Conservation (phyloP, 2,797 vertebrate genomes). For the Onychomys arenicola region DNA sequence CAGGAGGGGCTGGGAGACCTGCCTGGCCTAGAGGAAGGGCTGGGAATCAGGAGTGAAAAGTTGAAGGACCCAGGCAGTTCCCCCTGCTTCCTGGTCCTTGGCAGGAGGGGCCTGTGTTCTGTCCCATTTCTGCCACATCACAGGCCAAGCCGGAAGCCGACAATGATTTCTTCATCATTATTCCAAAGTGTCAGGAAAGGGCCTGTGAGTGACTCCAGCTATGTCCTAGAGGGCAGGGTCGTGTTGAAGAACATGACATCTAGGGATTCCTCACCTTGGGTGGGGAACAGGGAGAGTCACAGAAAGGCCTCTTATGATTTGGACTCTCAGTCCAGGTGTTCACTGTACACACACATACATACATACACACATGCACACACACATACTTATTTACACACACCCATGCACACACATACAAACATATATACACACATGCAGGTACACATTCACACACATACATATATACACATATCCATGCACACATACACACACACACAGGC, state of each 20-base stretch:
- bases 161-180: neutral
- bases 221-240: neutral
- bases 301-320: neutral
- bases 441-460: no score
- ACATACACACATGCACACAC: neutral
- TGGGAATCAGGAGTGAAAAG: fast-evolving
- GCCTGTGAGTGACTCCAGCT: no score
- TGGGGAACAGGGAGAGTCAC: fast-evolving
- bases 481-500: neutral
- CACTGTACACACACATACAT: neutral
- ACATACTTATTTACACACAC: neutral
- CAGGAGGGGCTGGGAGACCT: neutral
- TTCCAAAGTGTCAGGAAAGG: neutral
- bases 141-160: neutral
- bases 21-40: neutral
- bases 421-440: neutral
- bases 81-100: neutral
- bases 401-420: neutral
- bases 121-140: fast-evolving
- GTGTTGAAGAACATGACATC: neutral
- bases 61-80: neutral
- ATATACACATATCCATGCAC: neutral
- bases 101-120: fast-evolving
- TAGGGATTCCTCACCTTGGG: no score
- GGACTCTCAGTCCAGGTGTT: neutral